phyloP scores from a whole-genome alignment of 2,888 invertebrate genomes.

The Operophtera brumata region DNA sequence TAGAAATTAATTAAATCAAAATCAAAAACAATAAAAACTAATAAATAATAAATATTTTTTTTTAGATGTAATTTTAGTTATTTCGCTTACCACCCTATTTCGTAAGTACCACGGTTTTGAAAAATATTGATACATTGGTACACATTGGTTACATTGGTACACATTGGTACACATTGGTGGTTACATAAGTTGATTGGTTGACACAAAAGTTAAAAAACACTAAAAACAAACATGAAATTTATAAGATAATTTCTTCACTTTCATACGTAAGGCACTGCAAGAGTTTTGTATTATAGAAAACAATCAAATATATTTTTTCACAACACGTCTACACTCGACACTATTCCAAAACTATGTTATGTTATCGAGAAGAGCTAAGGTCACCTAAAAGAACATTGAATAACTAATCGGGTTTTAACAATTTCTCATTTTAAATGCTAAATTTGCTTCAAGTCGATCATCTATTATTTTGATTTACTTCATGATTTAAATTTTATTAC shows the following conservation, averaged over 20 bases:
- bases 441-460: too few relatives aligned
- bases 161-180: too few relatives aligned
- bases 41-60: too few relatives aligned
- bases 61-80: not conserved
- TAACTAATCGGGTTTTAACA: not conserved
- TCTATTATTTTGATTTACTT: too few relatives aligned
- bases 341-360: not conserved
- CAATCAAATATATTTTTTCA: slow-evolving; percentile 2
- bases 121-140: slow-evolving; percentile 11
- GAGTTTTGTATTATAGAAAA: too few relatives aligned
- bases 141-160: too few relatives aligned
- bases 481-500: not conserved
- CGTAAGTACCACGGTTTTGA: not conserved
- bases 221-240: not conserved
- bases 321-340: slow-evolving; percentile 6
- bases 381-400: not conserved
- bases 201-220: not conserved
- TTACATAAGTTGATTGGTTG: too few relatives aligned
- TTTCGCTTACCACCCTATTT: slow-evolving; percentile 15
- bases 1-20: too few relatives aligned
- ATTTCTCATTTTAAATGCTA: not conserved
- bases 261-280: too few relatives aligned
- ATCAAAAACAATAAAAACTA: too few relatives aligned
- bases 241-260: too few relatives aligned
- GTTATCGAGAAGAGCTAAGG: slow-evolving; percentile 6